A percentile compares a stretch with the other conserved stretches of the same genome.
These are phyloP conservation scores for Drosophila nigricruria DNA, from an alignment of 2,888 invertebrate species.

Conservation along the genomic window DNA sequence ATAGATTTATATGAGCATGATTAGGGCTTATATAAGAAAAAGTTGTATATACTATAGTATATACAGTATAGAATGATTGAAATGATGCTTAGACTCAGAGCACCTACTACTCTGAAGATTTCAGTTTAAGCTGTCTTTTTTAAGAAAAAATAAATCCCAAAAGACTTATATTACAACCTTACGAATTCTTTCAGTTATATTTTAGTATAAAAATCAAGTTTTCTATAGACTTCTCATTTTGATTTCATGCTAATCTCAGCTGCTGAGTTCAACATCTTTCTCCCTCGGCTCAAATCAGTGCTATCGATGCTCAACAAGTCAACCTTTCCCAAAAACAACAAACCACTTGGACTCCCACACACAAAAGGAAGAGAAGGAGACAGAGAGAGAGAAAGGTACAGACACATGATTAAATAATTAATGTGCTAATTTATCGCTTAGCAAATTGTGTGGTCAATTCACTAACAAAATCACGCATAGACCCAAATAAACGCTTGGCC, in stretches of 20 bases:
- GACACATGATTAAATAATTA: conserved; percentile 69
- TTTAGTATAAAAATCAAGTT: too few species aligned
- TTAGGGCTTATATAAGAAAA: not conserved
- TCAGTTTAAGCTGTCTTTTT: too few species aligned
- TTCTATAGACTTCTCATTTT: not conserved
- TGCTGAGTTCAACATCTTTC: not conserved
- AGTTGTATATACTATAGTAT: too few species aligned
- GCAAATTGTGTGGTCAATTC: conserved; percentile 82
- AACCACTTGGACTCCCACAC: conserved; percentile 11
- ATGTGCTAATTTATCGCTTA: conserved; percentile 80
- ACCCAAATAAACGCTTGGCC: conserved; percentile 13
- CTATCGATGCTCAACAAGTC: conserved; percentile 45
- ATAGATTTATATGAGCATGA: not conserved
- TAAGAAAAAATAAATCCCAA: too few species aligned
- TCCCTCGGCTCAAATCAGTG: conserved; percentile 29
- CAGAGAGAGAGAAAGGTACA: not conserved
- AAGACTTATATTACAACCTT: too few species aligned
- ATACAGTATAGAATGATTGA: too few species aligned
- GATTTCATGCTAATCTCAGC: not conserved
- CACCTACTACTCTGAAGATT: too few species aligned
- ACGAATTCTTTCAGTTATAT: too few species aligned
- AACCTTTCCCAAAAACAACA: not conserved
- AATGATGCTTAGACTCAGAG: too few species aligned
- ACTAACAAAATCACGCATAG: conserved; percentile 70
- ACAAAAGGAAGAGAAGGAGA: not conserved